Percentiles rank a stretch among this genome's conserved stretches.
Conservation (phyloP, 1,140 invertebrate species). For the Hestina assimilis region DNA sequence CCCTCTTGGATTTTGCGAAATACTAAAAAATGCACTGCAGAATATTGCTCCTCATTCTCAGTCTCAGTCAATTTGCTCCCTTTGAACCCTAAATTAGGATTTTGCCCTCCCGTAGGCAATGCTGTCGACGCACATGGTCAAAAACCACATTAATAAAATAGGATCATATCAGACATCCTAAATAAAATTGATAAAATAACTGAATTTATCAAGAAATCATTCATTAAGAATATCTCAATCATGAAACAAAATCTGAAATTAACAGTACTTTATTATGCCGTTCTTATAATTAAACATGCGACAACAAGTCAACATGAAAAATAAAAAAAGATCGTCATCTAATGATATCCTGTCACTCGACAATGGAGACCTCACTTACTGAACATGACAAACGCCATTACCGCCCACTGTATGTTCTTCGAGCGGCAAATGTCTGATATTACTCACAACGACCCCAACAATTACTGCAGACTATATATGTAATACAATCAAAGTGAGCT, state of each 20-base stretch:
- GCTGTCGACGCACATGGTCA: too few relatives aligned
- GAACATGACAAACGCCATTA: conserved; percentile 4
- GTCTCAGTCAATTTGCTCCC: too few relatives aligned
- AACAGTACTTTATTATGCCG: neutral
- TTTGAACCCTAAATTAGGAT: too few relatives aligned
- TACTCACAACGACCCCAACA: neutral
- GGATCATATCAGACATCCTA: too few relatives aligned
- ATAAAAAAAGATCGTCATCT: neutral
- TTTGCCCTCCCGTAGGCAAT: too few relatives aligned
- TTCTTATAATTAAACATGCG: neutral
- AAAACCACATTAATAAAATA: too few relatives aligned
- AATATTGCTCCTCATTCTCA: too few relatives aligned
- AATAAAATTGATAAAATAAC: too few relatives aligned
- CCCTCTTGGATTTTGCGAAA: too few relatives aligned
- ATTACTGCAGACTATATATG: conserved; percentile 7
- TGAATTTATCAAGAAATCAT: too few relatives aligned
- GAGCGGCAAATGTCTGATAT: conserved; percentile 1
- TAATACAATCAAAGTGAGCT: neutral
- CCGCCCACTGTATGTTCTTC: conserved; percentile 16
- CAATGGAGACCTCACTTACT: neutral
- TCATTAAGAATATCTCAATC: too few relatives aligned
- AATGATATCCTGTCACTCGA: neutral
- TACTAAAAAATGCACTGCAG: too few relatives aligned
- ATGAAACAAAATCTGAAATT: neutral
- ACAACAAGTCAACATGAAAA: neutral